Base-by-base conservation (phyloP, 2,888 invertebrate species). In the Dysmachus trigonus region DNA sequence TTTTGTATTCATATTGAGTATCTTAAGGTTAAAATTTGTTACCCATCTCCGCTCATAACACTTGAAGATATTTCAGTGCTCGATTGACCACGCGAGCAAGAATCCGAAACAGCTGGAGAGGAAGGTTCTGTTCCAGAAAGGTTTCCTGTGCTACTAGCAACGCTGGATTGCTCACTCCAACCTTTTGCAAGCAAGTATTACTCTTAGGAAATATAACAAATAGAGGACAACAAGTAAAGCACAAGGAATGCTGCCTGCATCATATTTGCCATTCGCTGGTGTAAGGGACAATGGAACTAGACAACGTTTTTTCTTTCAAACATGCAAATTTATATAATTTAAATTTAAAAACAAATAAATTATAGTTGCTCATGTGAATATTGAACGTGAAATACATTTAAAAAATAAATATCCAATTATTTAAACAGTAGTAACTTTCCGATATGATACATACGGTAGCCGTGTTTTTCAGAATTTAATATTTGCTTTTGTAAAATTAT, bases 111-210 rank as follows among this genome's bases (percentile, higher is more conserved):
- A 89, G 95, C 95, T 38, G 97, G 97, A 0, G 97, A 97, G 0
- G 97, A 97, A 0, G 97, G 97, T 33, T 94, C 95, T 83, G 94
- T 94, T 7, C 95, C 96, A 0, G 97, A 97, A 85, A 96, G 94
- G 82, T 91, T 93, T 88, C 93, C 93, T 15, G 92, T 93, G 86
- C 94, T 94, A 85, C 94, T 94, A 53, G 94, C 94, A 92, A 94
- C 92, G 86, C 97, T 97, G 0, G 97, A 96, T 6, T 97, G 97
- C 2, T 96, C 96, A 90, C 96, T 96, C 96, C 97, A 97, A 88
- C 96, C 96, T 91, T 86, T 89, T 89, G 77, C 86, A 86, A 81
- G 86, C 73, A 41, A 41, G 77, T 47, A 84, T 86, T 53, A 86
- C 72, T 88, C 86, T 62, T 82, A 76, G 62, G 62, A 27, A 62